phyloP scores from a whole-genome alignment of 2,888 invertebrate genomes.

The Rhogogaster chlorosoma region DNA sequence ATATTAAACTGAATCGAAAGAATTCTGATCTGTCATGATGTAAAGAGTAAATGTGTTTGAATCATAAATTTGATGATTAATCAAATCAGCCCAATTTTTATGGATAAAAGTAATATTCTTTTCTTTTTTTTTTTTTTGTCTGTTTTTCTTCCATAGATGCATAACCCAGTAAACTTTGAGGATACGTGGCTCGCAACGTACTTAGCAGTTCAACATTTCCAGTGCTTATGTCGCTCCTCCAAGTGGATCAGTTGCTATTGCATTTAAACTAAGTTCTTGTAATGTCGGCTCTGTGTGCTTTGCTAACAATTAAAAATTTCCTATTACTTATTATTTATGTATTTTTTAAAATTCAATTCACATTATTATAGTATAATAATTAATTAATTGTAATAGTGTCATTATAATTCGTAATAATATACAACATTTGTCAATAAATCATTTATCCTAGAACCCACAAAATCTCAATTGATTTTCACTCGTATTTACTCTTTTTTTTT shows the following conservation, averaged over 20 bases:
- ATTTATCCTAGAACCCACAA: conserved; percentile 76
- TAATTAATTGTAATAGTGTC: conserved; percentile 77
- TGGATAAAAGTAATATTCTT: neutral
- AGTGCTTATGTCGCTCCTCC: conserved; percentile 37
- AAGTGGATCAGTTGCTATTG: conserved; percentile 46
- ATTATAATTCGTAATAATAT: conserved; percentile 78
- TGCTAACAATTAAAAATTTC: conserved; percentile 76
- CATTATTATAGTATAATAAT: conserved; percentile 76
- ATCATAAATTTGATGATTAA: neutral
- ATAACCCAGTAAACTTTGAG: conserved; percentile 31
- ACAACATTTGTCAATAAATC: conserved; percentile 78
- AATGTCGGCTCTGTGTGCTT: conserved; percentile 66
- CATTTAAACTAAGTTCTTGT: conserved; percentile 49
- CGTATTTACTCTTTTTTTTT: conserved; percentile 44
- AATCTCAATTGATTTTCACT: conserved; percentile 58
- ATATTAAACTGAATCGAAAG: neutral
- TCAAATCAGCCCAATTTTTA: neutral
- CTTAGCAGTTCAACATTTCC: conserved; percentile 28
- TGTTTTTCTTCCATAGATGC: conserved; percentile 38
- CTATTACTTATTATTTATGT: conserved; percentile 75
- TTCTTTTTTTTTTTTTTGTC: neutral
- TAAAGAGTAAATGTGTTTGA: neutral
- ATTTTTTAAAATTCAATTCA: conserved; percentile 75
- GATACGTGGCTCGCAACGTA: conserved; percentile 31
- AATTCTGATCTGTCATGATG: neutral